phyloP scores from a whole-genome alignment of 2,888 invertebrate genomes.

The Seira ritae region DNA sequence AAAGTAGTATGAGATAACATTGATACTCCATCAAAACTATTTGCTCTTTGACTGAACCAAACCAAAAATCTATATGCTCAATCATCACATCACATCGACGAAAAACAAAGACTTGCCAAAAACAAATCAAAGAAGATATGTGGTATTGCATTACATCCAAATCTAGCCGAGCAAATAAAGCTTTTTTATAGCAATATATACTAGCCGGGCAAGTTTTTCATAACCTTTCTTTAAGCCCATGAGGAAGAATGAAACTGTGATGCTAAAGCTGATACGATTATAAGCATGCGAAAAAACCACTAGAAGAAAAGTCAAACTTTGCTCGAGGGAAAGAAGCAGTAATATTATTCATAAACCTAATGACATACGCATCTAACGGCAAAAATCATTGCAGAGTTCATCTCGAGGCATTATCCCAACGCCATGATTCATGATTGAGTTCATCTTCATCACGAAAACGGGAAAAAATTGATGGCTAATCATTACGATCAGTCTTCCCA shows the following conservation, averaged over 20 bases:
- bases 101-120: background rate
- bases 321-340: slow-evolving; percentile 20
- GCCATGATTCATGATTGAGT: slow-evolving; percentile 49
- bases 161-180: background rate
- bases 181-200: no score
- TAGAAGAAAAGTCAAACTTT: slow-evolving; percentile 26
- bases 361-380: slow-evolving; percentile 38
- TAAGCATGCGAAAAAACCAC: slow-evolving; percentile 25
- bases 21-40: no score
- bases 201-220: slow-evolving; percentile 53
- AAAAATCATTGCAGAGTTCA: slow-evolving; percentile 12
- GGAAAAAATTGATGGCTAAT: background rate
- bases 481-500: slow-evolving; percentile 10
- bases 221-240: slow-evolving; percentile 17
- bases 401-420: slow-evolving; percentile 20
- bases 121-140: no score
- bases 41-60: no score
- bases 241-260: no score
- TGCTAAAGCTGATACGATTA: no score
- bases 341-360: slow-evolving; percentile 12
- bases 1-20: no score
- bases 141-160: background rate
- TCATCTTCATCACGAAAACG: slow-evolving; percentile 60
- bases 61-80: background rate
- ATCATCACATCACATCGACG: background rate